Conservation (phyloP, 2,888 invertebrate species). For the Brassicogethes aeneus region DNA sequence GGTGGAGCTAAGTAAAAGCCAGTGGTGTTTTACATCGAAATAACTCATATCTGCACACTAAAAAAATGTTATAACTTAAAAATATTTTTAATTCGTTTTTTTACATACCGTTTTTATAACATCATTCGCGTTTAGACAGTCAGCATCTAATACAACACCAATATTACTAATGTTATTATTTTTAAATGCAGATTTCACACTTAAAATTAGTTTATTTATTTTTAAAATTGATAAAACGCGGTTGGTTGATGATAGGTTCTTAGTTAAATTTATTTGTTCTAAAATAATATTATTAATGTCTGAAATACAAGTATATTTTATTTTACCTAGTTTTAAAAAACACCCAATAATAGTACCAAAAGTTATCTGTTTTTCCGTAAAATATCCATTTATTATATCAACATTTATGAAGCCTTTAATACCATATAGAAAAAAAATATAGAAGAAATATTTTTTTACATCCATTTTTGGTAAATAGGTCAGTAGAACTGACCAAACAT, state of each 20-base stretch:
- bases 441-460: too few species aligned
- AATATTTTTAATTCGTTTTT: neutral
- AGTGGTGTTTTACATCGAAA: constrained; percentile 24
- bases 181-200: constrained; percentile 10
- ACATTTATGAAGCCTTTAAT: constrained; percentile 15
- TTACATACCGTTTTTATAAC: constrained; percentile 18
- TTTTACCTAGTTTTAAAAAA: constrained; percentile 16
- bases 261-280: constrained; percentile 5
- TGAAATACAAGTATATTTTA: constrained; percentile 7
- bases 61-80: neutral
- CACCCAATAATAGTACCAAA: constrained; percentile 18
- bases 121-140: constrained; percentile 15
- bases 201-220: constrained; percentile 5
- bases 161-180: constrained; percentile 20
- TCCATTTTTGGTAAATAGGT: too few species aligned
- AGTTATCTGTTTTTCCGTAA: constrained; percentile 17
- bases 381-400: constrained; percentile 17
- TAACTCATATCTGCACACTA: constrained; percentile 7
- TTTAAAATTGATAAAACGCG: constrained; percentile 12
- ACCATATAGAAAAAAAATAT: too few species aligned
- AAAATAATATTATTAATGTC: neutral
- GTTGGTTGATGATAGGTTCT: constrained; percentile 5
- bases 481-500: too few species aligned
- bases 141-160: constrained; percentile 23
- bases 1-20: constrained; percentile 21